These are phyloP conservation scores for Drosophila parvula DNA, from an alignment of 1,140 invertebrate genomes.

Conservation along the genomic window DNA sequence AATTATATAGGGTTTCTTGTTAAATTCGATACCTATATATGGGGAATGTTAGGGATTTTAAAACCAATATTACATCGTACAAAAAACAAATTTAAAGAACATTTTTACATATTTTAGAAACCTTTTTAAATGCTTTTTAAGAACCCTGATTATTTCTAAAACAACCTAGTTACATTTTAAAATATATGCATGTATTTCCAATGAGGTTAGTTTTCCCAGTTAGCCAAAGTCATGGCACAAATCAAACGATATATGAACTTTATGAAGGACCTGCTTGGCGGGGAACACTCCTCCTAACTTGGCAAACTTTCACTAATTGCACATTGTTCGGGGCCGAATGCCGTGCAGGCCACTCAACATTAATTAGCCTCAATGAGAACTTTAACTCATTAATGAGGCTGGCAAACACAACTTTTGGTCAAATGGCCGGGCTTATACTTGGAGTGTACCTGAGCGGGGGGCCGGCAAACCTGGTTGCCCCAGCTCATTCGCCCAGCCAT, in stretches of 20 bases:
- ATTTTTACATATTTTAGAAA: too few relatives aligned
- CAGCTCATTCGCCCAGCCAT: background rate
- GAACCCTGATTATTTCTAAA: too few relatives aligned
- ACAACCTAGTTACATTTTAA: too few relatives aligned
- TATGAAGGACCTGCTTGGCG: constrained; percentile 12
- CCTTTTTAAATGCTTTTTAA: too few relatives aligned
- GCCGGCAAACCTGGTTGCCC: background rate
- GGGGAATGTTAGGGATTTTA: too few relatives aligned
- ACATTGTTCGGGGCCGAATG: constrained; percentile 58
- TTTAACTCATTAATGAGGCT: constrained; percentile 75
- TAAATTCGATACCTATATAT: too few relatives aligned
- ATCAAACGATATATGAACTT: constrained; percentile 19
- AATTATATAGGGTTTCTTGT: too few relatives aligned
- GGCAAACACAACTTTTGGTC: constrained; percentile 63
- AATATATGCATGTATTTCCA: too few relatives aligned
- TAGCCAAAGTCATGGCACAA: constrained; percentile 12
- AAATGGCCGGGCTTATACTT: constrained; percentile 34
- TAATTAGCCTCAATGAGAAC: constrained; percentile 73
- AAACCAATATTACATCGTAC: too few relatives aligned
- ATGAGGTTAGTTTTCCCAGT: background rate
- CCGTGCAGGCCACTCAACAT: constrained; percentile 64
- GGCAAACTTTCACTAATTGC: constrained; percentile 69
- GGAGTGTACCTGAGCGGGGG: constrained; percentile 8
- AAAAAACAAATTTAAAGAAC: too few relatives aligned
- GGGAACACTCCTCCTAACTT: constrained; percentile 6